A percentile compares a stretch with the other conserved stretches of the same genome.
These are phyloP conservation scores for Trilocha varians DNA, from an alignment of 2,888 invertebrate genomes.

Conservation along the genomic window DNA sequence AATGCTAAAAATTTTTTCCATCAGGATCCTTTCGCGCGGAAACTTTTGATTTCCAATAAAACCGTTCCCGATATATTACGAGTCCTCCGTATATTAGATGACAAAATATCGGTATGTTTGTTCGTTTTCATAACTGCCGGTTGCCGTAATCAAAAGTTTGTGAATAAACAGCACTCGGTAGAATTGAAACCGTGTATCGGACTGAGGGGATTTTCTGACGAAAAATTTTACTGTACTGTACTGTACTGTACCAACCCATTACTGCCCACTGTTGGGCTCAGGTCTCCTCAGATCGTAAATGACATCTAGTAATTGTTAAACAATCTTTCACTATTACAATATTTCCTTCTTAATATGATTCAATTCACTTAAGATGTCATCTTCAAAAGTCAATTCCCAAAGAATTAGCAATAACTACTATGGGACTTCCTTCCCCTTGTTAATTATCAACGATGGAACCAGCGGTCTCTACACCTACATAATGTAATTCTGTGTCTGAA, in stretches of 20 bases:
- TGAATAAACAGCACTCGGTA: conserved; percentile 21
- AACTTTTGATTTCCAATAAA: conserved; percentile 25
- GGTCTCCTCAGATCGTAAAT: no score
- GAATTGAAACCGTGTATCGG: conserved; percentile 15
- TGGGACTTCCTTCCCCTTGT: no score
- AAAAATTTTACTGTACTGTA: conserved; percentile 2
- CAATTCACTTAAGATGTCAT: no score
- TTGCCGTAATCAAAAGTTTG: conserved; percentile 30
- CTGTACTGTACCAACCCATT: no score
- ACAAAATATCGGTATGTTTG: conserved; percentile 24
- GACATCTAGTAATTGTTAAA: no score
- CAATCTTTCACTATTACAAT: no score
- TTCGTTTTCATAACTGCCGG: conserved; percentile 14
- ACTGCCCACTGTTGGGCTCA: no score
- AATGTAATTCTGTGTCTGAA: background rate
- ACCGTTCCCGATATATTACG: conserved; percentile 20
- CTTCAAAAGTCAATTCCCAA: no score
- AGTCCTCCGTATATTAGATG: conserved; percentile 14
- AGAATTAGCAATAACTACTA: no score
- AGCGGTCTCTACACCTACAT: no score
- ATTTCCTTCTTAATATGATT: no score
- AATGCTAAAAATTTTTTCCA: conserved; percentile 16
- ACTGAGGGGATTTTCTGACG: conserved; percentile 4
- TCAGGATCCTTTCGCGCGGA: conserved; percentile 15
- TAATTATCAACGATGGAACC: no score